Base-by-base conservation (phyloP, 1,140 invertebrate species). In the Drosophila bipectinata region DNA sequence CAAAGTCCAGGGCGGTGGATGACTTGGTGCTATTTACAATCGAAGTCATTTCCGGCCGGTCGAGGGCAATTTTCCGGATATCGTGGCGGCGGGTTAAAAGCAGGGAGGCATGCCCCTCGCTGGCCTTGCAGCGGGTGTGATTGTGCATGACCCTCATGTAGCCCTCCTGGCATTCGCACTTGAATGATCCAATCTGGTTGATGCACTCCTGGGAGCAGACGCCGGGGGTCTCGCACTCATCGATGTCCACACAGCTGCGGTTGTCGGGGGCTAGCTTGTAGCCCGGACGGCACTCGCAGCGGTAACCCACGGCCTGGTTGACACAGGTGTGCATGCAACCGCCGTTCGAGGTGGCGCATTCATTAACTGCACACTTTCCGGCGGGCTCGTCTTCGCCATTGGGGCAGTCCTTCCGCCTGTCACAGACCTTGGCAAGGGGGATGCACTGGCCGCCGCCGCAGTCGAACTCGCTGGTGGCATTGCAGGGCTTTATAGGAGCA, bases 151-250 rank as follows among this genome's bases (percentile, higher is more conserved):
- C 97, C 48, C 96, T 92, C 52, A 96, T 94, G 91, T 99, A 99
- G 8, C 98, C 98, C 1, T 93, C 81, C 41, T 95, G 93, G 91
- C 98, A 99, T 79, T 96, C 95, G 91, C 98, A 99, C 92, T 99
- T 98, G 92, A 96, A 99, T 6, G 94, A 94, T 1, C 98, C 98
- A 72, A 97, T 96, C 79, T 96, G 96, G 92, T 99, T 99, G 52
- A 95, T 94, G 92, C 98, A 99, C 54, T 94, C 94, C 92, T 99
- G 98, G 0, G 98, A 99, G 91, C 98, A 99, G 1, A 94, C 94
- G 3, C 97, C 98, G 0, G 95, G 95, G 53, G 96, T 94, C 53
- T 96, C 92, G 88, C 98, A 99, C 92, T 99, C 98, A 92, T 99
- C 94, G 39, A 99, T 94, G 92, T 99, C 98, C 92, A 96, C 95